Evolutionary conservation across 2,113 vertebrate species (phyloP), one percentile per base, ranked within the genome.

Genomic region (Amazona vittata): DNA sequence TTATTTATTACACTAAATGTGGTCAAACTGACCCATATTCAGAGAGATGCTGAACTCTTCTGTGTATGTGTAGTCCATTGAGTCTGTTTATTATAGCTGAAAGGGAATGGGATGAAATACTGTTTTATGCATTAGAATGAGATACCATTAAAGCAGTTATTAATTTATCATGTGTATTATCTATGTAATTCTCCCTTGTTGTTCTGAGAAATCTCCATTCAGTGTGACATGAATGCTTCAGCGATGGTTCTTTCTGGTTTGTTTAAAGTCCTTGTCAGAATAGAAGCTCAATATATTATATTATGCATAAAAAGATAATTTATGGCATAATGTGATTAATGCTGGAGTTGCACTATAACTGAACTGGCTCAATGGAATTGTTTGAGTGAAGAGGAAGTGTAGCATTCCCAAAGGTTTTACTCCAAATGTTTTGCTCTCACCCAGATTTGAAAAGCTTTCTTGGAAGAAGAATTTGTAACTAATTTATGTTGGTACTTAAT

Each of bases 361-460:
- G 74, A 76, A 92, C 3, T 11, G n/a, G 26, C 62, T 95, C 77
- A 89, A 1, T 83, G 49, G 83, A 91, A 69, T 76, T 83, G 43
- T 80, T 86, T 75, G 68, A 88, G 35, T 60, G 71, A 81, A 82
- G 55, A 80, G 25, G 55, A 89, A 93, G 55, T 35, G 6, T 69
- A 79, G 44, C 18, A 13, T 86, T 93, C 83, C 76, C 65, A n/a
- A 73, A 76, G 62, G 81, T 87, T 94, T 96, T 82, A 79, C 20
- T 89, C n/a, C 28, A 68, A 6, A 47, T 76, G 15, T 93, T 93
- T 97, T 90, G 12, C 37, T 94, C 68, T 96, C 96, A 89, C 47
- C 59, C 74, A 82, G 21, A 87, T 87, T 60, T 82, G 59, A 77
- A 96, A 90, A 88, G 49, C 62, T 93, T 88, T 92, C 53, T 59